Base-by-base conservation (phyloP, 2,797 vertebrate species). In the Clarias platycephalus region DNA sequence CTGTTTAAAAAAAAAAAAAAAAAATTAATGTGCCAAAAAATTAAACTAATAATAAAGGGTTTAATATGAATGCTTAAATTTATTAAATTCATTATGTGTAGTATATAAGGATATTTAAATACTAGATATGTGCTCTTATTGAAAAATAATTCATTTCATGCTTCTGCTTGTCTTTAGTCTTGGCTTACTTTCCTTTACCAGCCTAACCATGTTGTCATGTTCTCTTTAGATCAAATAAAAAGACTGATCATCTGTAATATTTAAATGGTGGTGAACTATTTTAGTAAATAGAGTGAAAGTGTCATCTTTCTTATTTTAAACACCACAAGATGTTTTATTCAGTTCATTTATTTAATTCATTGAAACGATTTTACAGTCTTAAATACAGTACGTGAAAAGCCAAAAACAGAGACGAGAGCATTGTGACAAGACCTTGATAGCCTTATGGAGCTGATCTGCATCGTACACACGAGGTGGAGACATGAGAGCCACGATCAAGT, bases 401-500 rank as follows among this genome's bases (percentile, higher is more conserved):
- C 5, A 28, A 18, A 74, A 64, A 40, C 37, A 63, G 62, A 66
- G 1, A 5, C 49, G 16, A 37, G 18, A 31, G 12, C 18, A 34
- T 40, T 34, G 12, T 72, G 18, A 53, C 16, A 13, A 89, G 93
- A 99, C 98, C 97, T 99, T 99, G n/a, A 99, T 91, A 15, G 98
- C 97, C 57, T 97, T 95, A 88, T 95, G 96, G 83, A 99, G 94
- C 24, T 96, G 94, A 24, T 95, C 88, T 57, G 96, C 97, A 63
- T 99, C 97, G 37, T 96, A 99, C 24, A 93, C 83, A 2, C n/a
- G 1, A 0, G 95, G 28, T 0, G 96, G 96, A 12, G 94, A 96
- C 98, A 99, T 97, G 92, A 99, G 86, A 68, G 95, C 95, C 70
- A 98, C 93, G 2, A 98, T 95, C 84, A 99, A 87, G 0, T 89